A percentile compares a stretch with the other conserved stretches of the same genome.
phyloP scores from a whole-genome alignment of 2,797 vertebrate species.

The Orientallactaga sibirica region DNA sequence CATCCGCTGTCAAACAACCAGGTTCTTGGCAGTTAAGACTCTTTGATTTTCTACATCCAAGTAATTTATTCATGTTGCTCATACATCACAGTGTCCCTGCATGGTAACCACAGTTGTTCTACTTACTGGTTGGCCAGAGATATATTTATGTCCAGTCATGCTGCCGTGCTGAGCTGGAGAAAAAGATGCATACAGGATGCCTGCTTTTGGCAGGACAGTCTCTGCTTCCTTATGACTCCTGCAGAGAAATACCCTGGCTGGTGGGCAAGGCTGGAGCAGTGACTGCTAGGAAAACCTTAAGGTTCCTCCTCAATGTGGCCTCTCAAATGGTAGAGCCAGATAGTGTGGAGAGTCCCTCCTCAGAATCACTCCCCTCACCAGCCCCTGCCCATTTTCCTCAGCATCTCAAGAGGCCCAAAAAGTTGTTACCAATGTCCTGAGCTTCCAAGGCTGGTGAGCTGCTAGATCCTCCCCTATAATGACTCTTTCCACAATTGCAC shows the following conservation, averaged over 20 bases:
- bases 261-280: neutral
- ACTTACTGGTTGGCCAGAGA: constrained; percentile 51
- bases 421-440: neutral
- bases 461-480: constrained; percentile 26
- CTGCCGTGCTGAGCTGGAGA: constrained; percentile 71
- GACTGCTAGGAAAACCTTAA: neutral
- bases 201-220: neutral
- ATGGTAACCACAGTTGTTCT: neutral
- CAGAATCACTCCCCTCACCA: accelerated
- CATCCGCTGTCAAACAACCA: neutral
- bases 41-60: constrained; percentile 50
- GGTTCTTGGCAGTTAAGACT: neutral
- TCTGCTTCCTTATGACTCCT: constrained; percentile 65
- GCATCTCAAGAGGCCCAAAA: neutral
- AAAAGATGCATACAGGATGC: constrained; percentile 64
- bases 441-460: neutral
- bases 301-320: neutral
- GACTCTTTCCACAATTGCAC: neutral
- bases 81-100: neutral
- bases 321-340: constrained; percentile 47
- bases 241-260: constrained; percentile 11
- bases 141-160: constrained; percentile 76
- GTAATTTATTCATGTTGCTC: constrained; percentile 6
- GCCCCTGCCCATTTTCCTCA: neutral
- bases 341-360: neutral